Conservation (phyloP, 2,888 invertebrate genomes). For the Limnephilus auricula region DNA sequence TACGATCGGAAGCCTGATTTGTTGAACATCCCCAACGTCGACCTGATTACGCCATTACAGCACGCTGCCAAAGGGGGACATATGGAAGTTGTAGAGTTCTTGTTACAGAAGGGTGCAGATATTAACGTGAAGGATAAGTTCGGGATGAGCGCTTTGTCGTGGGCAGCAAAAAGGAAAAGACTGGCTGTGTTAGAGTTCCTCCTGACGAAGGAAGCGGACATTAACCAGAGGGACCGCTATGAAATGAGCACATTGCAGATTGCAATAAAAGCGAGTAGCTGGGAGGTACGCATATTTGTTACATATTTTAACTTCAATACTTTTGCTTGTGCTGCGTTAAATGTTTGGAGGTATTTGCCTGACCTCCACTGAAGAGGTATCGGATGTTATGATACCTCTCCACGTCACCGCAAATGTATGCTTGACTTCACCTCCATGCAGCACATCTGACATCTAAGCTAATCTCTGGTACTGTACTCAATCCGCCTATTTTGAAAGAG, state of each 20-base stretch:
- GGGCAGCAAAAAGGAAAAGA: background rate
- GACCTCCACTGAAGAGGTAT: too few relatives aligned
- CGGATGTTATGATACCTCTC: too few relatives aligned
- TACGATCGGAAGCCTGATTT: background rate
- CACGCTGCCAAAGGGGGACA: constrained; percentile 18
- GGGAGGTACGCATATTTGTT: background rate
- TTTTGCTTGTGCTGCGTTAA: too few relatives aligned
- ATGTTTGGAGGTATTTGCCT: too few relatives aligned
- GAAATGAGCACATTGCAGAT: constrained; percentile 5
- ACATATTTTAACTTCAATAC: background rate
- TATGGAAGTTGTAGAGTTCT: background rate
- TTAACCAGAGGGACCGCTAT: constrained; percentile 19
- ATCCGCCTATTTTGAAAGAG: too few relatives aligned
- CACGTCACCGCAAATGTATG: too few relatives aligned
- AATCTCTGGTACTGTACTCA: too few relatives aligned
- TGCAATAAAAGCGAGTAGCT: constrained; percentile 2
- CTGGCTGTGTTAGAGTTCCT: background rate
- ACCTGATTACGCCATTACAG: background rate
- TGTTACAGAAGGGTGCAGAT: background rate
- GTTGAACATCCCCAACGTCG: background rate
- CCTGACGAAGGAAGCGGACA: background rate
- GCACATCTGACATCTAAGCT: too few relatives aligned
- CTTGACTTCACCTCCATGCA: too few relatives aligned
- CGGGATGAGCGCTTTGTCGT: constrained; percentile 25
- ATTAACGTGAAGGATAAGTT: background rate